Conservation (phyloP, 2,888 invertebrate genomes). For the Drosophila recens region DNA sequence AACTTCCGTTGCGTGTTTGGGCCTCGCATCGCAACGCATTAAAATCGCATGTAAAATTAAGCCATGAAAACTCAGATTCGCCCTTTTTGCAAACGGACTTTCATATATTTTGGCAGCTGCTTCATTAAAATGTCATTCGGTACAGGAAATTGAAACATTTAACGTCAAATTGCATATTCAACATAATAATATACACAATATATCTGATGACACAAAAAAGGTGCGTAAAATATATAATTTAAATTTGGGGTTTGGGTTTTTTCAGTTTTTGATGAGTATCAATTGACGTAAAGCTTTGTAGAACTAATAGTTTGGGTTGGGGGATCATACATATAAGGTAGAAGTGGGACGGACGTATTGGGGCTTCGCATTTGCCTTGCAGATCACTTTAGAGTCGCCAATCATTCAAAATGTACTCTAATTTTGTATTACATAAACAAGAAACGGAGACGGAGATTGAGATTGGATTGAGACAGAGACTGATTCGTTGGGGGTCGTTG, state of each 20-base stretch:
- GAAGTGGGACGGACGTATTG: slow-evolving; percentile 26
- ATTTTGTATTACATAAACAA: slow-evolving; percentile 78
- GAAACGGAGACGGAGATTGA: slow-evolving; percentile 17
- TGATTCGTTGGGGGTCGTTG: slow-evolving; percentile 48
- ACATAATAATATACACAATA: slow-evolving; percentile 46
- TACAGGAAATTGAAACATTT: slow-evolving; percentile 83
- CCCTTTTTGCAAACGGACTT: slow-evolving; percentile 34
- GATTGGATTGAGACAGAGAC: slow-evolving; percentile 18
- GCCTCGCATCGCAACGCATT: slow-evolving; percentile 55
- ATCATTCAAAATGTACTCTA: slow-evolving; percentile 80
- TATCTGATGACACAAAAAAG: slow-evolving; percentile 44
- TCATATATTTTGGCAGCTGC: slow-evolving; percentile 69
- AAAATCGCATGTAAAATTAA: slow-evolving; percentile 80
- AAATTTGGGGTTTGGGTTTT: slow-evolving; percentile 4
- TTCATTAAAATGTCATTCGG: slow-evolving; percentile 83
- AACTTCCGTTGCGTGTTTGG: slow-evolving; percentile 70
- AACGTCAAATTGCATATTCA: slow-evolving; percentile 65
- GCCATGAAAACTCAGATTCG: slow-evolving; percentile 32
- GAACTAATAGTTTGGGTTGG: slow-evolving; percentile 36
- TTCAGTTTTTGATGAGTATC: background rate
- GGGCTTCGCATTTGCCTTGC: slow-evolving; percentile 70
- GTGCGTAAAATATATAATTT: slow-evolving; percentile 33
- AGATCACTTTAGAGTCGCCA: slow-evolving; percentile 59
- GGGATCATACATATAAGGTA: slow-evolving; percentile 3
- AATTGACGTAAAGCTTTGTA: slow-evolving; percentile 37